Percentiles rank a stretch among this genome's conserved stretches.
phyloP scores from a whole-genome alignment of 2,888 invertebrate species.

The Sarcophaga caerulescens region DNA sequence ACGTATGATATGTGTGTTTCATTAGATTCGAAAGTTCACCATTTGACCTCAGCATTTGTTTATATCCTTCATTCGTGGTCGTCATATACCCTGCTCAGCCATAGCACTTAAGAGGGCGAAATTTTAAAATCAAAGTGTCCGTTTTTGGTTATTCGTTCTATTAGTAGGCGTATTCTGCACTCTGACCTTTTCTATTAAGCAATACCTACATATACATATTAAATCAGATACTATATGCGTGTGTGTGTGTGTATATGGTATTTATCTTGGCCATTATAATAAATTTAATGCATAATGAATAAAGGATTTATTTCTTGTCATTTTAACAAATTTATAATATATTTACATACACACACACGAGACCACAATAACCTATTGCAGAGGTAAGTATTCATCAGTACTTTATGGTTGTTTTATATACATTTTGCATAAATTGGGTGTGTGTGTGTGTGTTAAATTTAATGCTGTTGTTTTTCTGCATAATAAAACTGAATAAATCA shows the following conservation, averaged over 20 bases:
- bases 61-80: too few relatives aligned
- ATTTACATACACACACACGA: background rate
- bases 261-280: background rate
- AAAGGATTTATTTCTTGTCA: background rate
- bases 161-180: background rate
- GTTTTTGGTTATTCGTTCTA: too few relatives aligned
- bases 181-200: background rate
- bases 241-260: too few relatives aligned
- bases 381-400: too few relatives aligned
- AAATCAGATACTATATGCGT: too few relatives aligned
- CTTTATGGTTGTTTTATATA: background rate
- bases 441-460: slow-evolving; percentile 35
- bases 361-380: too few relatives aligned
- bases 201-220: background rate
- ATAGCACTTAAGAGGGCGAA: too few relatives aligned
- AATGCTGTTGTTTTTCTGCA: slow-evolving; percentile 20
- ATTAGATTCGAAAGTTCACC: too few relatives aligned
- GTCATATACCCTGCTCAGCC: too few relatives aligned
- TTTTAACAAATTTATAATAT: background rate
- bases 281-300: slow-evolving; percentile 72
- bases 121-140: too few relatives aligned
- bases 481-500: slow-evolving; percentile 72
- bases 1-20: too few relatives aligned
- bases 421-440: background rate
- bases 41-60: too few relatives aligned